Evolutionary conservation across 2,113 vertebrate genomes (phyloP).

Genomic region (Meriones unguiculatus): DNA sequence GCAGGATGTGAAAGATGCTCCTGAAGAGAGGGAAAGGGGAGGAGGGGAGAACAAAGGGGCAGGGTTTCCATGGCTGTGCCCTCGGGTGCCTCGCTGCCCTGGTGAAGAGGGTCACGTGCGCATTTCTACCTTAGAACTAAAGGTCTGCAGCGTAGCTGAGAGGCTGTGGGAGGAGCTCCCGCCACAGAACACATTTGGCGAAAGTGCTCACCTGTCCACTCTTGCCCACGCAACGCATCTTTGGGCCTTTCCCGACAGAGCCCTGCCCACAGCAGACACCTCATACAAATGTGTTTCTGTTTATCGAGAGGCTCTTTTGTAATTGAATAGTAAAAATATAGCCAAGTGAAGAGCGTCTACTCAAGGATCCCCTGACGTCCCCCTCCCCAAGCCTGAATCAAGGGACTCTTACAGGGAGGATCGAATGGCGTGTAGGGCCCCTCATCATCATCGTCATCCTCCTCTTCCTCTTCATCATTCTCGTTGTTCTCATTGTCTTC

Average conservation of each 20-base stretch:
- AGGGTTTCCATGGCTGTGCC: no score
- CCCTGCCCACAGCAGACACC: neutral
- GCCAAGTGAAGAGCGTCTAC: neutral
- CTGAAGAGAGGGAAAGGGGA: neutral
- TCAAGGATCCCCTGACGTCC: neutral
- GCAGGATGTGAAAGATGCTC: neutral
- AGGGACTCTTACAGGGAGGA: slow-evolving; percentile 90
- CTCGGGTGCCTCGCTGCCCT: neutral
- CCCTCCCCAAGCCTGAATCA: neutral
- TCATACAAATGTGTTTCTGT: neutral
- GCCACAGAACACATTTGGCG: neutral
- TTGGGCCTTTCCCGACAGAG: neutral
- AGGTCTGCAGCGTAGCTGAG: neutral
- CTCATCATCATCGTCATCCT: slow-evolving; percentile 89
- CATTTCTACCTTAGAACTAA: neutral
- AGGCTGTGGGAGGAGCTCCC: neutral
- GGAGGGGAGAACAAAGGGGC: neutral
- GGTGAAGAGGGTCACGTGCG: accelerated
- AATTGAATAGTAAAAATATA: neutral
- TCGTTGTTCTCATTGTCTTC: slow-evolving; percentile 95
- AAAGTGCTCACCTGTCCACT: neutral
- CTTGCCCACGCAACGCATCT: neutral
- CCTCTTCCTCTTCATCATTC: slow-evolving; percentile 94
- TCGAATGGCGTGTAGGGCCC: slow-evolving; percentile 95
- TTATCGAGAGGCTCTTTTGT: neutral